These are phyloP conservation scores for Sciurus vulgaris DNA, from an alignment of 2,797 vertebrate genomes.

Conservation along the genomic window DNA sequence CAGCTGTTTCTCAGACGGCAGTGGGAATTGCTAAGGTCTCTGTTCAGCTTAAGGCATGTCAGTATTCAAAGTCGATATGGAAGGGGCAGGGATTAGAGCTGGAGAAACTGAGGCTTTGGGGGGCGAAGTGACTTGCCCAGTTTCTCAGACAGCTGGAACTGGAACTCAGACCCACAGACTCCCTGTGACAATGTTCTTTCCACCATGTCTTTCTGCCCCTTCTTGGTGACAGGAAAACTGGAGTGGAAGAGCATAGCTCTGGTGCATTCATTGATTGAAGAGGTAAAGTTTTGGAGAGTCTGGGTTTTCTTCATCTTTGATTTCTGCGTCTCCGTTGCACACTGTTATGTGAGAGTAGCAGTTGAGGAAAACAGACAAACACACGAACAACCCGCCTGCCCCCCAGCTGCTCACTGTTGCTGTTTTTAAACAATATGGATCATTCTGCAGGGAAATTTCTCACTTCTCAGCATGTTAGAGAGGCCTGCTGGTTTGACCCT, in stretches of 20 bases:
- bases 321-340: neutral
- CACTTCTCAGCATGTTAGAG: neutral
- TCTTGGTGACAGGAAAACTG: neutral
- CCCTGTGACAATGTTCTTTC: neutral
- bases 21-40: neutral
- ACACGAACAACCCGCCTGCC: neutral
- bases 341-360: neutral
- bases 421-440: constrained; percentile 41
- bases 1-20: neutral
- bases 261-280: neutral
- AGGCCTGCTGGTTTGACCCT: neutral
- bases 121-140: neutral
- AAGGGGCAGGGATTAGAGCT: neutral
- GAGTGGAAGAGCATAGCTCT: accelerated
- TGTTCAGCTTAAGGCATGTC: neutral
- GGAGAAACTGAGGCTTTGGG: neutral
- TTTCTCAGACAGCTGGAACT: neutral
- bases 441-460: constrained; percentile 34
- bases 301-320: constrained; percentile 41
- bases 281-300: neutral
- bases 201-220: neutral
- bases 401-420: neutral
- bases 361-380: constrained; percentile 50
- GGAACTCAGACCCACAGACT: neutral
- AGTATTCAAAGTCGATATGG: neutral